Evolutionary conservation across 2,888 invertebrate species (phyloP).

Genomic region (Zele albiditarsus): DNA sequence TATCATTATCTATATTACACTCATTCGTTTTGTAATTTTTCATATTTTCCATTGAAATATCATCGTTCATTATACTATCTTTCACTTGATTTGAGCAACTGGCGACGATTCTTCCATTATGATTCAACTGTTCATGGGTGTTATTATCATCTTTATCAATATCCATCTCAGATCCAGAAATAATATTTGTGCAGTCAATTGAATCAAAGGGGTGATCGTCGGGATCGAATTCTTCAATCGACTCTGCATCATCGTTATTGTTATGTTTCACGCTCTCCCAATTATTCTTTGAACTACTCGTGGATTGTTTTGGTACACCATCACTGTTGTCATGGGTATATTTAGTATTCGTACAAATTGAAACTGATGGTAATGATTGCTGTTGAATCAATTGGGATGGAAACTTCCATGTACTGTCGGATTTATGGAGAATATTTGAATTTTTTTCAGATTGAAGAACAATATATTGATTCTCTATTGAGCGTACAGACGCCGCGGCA

Average conservation of each 20-base stretch:
- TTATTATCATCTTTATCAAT: slow-evolving; percentile 38
- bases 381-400: not conserved
- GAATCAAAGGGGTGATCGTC: slow-evolving; percentile 62
- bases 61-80: slow-evolving; percentile 37
- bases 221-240: slow-evolving; percentile 70
- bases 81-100: not conserved
- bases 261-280: slow-evolving; percentile 38
- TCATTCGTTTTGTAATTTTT: slow-evolving; percentile 42
- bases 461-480: not conserved
- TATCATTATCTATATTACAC: slow-evolving; percentile 45
- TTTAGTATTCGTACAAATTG: not conserved
- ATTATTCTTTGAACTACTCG: not conserved
- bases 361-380: not conserved
- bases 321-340: not conserved
- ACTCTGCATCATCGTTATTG: slow-evolving; percentile 60
- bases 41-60: slow-evolving; percentile 7
- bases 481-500: not conserved
- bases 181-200: slow-evolving; percentile 50
- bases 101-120: not conserved
- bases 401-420: not conserved
- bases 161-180: slow-evolving; percentile 52
- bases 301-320: not conserved
- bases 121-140: slow-evolving; percentile 42
- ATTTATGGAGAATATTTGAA: not conserved
- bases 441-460: not conserved